phyloP scores from a whole-genome alignment of 2,888 invertebrate genomes.

The Tricholauxania praeusta region DNA sequence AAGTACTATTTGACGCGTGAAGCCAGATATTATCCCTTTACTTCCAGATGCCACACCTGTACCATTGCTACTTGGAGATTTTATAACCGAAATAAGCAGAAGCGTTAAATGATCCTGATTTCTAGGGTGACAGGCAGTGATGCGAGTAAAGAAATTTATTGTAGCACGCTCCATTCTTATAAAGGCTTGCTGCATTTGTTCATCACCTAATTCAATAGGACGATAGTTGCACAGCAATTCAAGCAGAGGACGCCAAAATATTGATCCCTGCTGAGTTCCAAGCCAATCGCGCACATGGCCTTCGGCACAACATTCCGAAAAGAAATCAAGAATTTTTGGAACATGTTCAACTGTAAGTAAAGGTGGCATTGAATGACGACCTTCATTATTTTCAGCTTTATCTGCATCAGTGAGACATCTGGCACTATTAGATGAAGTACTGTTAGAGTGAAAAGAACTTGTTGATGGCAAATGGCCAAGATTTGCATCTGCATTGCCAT shows the following conservation, averaged over 20 bases:
- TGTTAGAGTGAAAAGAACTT: background rate
- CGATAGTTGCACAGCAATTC: constrained; percentile 79
- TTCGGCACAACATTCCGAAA: constrained; percentile 84
- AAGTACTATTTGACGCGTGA: constrained; percentile 86
- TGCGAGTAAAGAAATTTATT: constrained; percentile 84
- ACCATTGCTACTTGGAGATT: constrained; percentile 46
- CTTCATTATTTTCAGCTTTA: constrained; percentile 62
- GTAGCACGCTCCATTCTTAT: constrained; percentile 80
- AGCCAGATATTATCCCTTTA: constrained; percentile 77
- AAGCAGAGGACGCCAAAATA: constrained; percentile 89
- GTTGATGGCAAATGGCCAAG: background rate
- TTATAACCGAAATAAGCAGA: constrained; percentile 71
- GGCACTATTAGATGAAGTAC: constrained; percentile 2
- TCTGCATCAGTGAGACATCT: constrained; percentile 69
- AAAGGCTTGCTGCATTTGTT: constrained; percentile 67
- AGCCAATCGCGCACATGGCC: constrained; percentile 89
- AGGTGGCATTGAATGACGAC: constrained; percentile 62
- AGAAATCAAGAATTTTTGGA: constrained; percentile 81
- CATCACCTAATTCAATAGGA: constrained; percentile 59
- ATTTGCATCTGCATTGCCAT: background rate
- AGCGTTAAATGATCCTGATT: constrained; percentile 88
- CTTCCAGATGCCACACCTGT: constrained; percentile 31
- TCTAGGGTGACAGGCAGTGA: constrained; percentile 85
- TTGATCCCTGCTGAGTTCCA: constrained; percentile 80
- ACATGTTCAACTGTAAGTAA: constrained; percentile 73